Evolutionary conservation across 2,797 vertebrate genomes (phyloP).

Genomic region (Taenioides sp.): DNA sequence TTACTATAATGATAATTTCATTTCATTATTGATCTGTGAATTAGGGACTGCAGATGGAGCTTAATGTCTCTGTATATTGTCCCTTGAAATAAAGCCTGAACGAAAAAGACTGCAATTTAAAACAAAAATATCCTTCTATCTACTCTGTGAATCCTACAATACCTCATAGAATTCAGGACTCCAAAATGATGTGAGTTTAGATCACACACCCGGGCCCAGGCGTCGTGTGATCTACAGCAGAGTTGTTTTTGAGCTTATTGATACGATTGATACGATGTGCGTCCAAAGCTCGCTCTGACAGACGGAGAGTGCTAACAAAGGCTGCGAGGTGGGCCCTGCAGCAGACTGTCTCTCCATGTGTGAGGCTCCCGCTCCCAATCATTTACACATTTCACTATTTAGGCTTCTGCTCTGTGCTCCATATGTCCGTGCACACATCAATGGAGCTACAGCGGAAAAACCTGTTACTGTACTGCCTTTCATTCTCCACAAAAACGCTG

Average conservation of each 20-base stretch:
- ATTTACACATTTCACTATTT: conserved; percentile 60
- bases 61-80: no score
- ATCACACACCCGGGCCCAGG: background rate
- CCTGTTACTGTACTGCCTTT: background rate
- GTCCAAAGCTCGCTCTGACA: conserved; percentile 57
- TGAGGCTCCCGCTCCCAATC: conserved; percentile 55
- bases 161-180: background rate
- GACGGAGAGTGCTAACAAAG: conserved; percentile 65
- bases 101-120: no score
- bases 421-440: conserved; percentile 44
- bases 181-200: background rate
- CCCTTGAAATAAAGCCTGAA: no score
- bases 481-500: conserved; percentile 6
- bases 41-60: no score
- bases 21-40: no score
- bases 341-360: conserved; percentile 70
- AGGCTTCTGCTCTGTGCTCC: conserved; percentile 55
- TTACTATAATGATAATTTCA: no score
- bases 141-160: background rate
- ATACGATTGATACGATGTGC: conserved; percentile 53
- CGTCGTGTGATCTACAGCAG: conserved; percentile 15
- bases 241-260: conserved; percentile 27
- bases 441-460: conserved; percentile 27
- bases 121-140: no score
- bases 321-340: conserved; percentile 57